These are phyloP conservation scores for Sminthurides aquaticus DNA, from an alignment of 2,888 invertebrate genomes.

Conservation along the genomic window DNA sequence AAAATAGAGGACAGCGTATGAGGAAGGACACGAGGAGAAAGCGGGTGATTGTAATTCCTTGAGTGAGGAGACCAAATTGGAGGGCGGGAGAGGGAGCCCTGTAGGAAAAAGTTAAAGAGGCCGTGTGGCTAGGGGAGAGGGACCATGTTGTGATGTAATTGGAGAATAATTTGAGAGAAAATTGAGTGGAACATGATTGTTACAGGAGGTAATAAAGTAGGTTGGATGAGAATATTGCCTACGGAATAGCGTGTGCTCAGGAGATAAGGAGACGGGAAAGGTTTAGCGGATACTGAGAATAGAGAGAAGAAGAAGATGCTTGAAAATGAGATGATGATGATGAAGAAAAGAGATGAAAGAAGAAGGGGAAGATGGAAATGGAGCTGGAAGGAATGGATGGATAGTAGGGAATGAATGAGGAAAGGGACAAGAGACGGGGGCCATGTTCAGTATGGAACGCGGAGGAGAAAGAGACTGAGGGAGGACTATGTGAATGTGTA, in stretches of 20 bases:
- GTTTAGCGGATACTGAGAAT: neutral
- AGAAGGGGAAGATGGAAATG: neutral
- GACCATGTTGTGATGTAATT: neutral
- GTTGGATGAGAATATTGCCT: neutral
- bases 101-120: neutral
- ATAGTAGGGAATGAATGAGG: neutral
- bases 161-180: neutral
- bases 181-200: neutral
- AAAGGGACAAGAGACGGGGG: neutral
- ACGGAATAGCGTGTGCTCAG: neutral
- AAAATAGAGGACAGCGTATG: too few species aligned
- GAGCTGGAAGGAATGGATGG: neutral
- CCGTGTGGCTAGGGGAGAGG: neutral
- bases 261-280: neutral
- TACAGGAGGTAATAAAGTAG: neutral
- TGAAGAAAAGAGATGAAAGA: neutral
- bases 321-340: too few species aligned
- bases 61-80: neutral
- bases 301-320: neutral
- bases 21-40: too few species aligned
- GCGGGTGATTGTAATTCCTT: too few species aligned
- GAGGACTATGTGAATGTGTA: neutral
- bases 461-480: too few species aligned
- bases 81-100: neutral
- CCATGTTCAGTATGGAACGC: too few species aligned